These are phyloP conservation scores for Parambassis ranga DNA, from an alignment of 2,797 vertebrate genomes.

Conservation along the genomic window DNA sequence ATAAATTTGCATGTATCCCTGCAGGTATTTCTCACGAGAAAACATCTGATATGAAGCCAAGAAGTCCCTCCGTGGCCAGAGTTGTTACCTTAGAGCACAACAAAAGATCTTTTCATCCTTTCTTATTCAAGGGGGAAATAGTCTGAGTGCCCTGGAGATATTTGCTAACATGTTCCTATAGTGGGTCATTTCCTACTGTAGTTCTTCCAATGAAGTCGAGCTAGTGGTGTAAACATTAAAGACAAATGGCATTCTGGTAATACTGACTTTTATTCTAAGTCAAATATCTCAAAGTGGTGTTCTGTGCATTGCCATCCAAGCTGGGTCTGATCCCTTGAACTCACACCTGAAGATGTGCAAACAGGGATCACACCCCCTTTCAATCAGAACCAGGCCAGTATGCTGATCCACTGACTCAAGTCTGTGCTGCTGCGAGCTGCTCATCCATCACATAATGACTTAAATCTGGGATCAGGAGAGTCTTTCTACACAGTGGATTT, in stretches of 20 bases:
- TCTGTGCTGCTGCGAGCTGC: not conserved
- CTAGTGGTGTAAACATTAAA: constrained; percentile 28
- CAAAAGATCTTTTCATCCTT: constrained; percentile 75
- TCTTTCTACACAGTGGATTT: constrained; percentile 4
- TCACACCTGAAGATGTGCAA: constrained; percentile 2
- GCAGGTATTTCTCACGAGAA: constrained; percentile 64
- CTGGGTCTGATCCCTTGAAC: constrained; percentile 10
- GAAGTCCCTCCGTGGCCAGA: constrained; percentile 2
- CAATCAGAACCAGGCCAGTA: constrained; percentile 29
- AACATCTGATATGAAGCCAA: constrained; percentile 10
- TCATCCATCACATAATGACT: constrained; percentile 45
- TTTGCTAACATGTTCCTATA: constrained; percentile 51
- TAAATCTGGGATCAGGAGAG: constrained; percentile 24
- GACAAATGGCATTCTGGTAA: constrained; percentile 14
- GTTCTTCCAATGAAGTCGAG: constrained; percentile 44
- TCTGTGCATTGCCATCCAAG: not conserved
- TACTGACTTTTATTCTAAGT: constrained; percentile 6
- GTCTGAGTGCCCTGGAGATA: constrained; percentile 40
- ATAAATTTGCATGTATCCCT: constrained; percentile 41
- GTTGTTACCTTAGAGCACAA: constrained; percentile 39
- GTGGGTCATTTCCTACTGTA: constrained; percentile 61
- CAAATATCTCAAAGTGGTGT: constrained; percentile 1
- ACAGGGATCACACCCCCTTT: not conserved
- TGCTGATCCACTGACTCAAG: constrained; percentile 29
- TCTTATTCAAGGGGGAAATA: constrained; percentile 66